These are phyloP conservation scores for Aphis craccivora DNA, from an alignment of 1,140 invertebrate species.

Conservation along the genomic window DNA sequence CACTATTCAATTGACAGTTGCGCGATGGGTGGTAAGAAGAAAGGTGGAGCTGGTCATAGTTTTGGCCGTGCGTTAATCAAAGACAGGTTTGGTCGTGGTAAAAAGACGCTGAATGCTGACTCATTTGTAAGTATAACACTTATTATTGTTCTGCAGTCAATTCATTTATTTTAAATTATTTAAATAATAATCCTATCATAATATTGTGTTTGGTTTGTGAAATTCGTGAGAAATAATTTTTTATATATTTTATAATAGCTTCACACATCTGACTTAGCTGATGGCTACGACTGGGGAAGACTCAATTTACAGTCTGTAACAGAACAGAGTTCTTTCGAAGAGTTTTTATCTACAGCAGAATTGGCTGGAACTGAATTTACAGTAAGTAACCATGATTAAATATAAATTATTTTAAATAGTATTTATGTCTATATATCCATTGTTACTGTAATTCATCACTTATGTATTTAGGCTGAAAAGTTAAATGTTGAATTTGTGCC, in stretches of 20 bases:
- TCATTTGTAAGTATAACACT: slow-evolving; percentile 61
- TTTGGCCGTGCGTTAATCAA: slow-evolving; percentile 79
- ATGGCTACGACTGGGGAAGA: slow-evolving; percentile 89
- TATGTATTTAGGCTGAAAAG: slow-evolving; percentile 77
- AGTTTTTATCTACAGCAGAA: slow-evolving; percentile 93
- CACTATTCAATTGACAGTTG: background rate
- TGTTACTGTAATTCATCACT: background rate
- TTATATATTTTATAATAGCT: slow-evolving; percentile 68
- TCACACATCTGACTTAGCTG: slow-evolving; percentile 85
- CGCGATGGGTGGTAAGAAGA: slow-evolving; percentile 73
- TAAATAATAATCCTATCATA: background rate
- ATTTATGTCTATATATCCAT: background rate
- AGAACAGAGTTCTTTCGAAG: slow-evolving; percentile 93
- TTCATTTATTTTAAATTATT: background rate
- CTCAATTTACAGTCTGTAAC: slow-evolving; percentile 93
- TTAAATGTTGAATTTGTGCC: slow-evolving; percentile 83
- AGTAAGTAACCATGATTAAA: slow-evolving; percentile 63
- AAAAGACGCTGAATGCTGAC: slow-evolving; percentile 59
- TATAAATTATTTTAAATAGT: background rate
- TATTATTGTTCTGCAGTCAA: background rate
- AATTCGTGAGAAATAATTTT: background rate
- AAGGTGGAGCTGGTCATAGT: slow-evolving; percentile 58
- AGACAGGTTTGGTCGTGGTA: slow-evolving; percentile 74
- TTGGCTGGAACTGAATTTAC: slow-evolving; percentile 91
- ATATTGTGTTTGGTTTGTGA: background rate